These are phyloP conservation scores for Harpagus bidentatus DNA, from an alignment of 2,113 vertebrate species.

Conservation along the genomic window DNA sequence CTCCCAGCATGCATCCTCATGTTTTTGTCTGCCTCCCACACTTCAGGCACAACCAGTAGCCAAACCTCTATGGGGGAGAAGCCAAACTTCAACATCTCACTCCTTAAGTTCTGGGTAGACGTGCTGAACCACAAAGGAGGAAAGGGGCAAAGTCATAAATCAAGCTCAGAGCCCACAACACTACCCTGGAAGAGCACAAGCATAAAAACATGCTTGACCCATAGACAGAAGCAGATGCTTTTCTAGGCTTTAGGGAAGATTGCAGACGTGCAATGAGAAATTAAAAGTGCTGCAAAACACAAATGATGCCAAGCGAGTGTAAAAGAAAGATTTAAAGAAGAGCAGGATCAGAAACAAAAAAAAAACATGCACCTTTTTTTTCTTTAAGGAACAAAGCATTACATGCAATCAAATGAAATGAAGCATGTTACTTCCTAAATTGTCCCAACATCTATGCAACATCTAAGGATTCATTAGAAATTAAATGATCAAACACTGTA, in stretches of 20 bases:
- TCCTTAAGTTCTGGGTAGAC: background rate
- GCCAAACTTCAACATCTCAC: background rate
- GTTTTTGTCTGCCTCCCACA: background rate
- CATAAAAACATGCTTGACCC: rapidly evolving
- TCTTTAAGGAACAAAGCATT: background rate
- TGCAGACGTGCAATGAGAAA: background rate
- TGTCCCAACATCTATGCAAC: background rate
- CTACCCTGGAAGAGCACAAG: background rate
- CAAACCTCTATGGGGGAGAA: background rate
- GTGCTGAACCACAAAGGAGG: background rate
- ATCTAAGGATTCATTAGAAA: background rate
- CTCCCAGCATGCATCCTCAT: background rate
- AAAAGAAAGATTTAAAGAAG: background rate
- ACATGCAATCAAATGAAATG: background rate
- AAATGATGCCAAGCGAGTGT: rapidly evolving
- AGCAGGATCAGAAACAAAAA: background rate
- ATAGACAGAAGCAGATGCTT: background rate
- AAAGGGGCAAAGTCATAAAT: background rate
- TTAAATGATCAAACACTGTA: background rate
- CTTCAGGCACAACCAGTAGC: background rate
- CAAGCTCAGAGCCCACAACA: background rate
- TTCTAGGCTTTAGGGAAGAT: background rate
- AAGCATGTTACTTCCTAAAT: background rate
- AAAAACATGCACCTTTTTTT: background rate
- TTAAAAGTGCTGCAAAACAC: background rate